Evolutionary conservation across 1,140 invertebrate genomes (phyloP), one percentile per base, ranked within the genome.

Genomic region (Drosophila sechellia): DNA sequence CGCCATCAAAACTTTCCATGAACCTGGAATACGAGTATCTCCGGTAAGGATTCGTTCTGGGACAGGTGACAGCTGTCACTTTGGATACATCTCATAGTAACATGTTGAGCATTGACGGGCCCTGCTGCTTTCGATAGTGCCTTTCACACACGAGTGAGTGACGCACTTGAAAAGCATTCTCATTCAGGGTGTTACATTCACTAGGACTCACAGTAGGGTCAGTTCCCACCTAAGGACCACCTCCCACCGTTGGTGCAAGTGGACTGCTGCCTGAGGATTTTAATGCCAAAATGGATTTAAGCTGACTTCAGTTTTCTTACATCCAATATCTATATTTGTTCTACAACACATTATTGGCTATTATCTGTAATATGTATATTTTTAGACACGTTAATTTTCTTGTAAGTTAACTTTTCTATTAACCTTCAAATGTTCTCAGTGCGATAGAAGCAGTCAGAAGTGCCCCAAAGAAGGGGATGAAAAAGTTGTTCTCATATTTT

Each of bases 31-130:
- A 22, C 20, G 20, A 22, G 20, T 22, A 55, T 35, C 52, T 56
- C 25, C 25, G 25, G 12, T 39, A 40, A 27, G 5, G 5, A 27
- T 5, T 27, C 25, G 25, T 27, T 31, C 15, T 31, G 45, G 39
- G 48, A 54, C 46, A 63, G 63, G 39, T 78, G 75, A 76, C 80
- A 83, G 80, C 56, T 79, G 80, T 76, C 80, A 61, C 46, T 63
- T 55, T 49, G 57, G 43, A 8, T 75, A 83, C 65, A 76, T 83
- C 75, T 79, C 43, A 56, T 70, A 75, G 56, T 65, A 66, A 61
- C 22, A 55, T 65, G 31, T 66, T 13, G 31, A 48, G 52, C 48
- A 73, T 48, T 60, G 54, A 59, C 65, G 53, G 53, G 22, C 27
- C n/a, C 39, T 4, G 6, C 53, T 25, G 4, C 40, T 15, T 34